A percentile compares a stretch with the other conserved stretches of the same genome.
Evolutionary conservation across 2,113 vertebrate species (phyloP).

Genomic region (Oxygymnocypris stewartii): DNA sequence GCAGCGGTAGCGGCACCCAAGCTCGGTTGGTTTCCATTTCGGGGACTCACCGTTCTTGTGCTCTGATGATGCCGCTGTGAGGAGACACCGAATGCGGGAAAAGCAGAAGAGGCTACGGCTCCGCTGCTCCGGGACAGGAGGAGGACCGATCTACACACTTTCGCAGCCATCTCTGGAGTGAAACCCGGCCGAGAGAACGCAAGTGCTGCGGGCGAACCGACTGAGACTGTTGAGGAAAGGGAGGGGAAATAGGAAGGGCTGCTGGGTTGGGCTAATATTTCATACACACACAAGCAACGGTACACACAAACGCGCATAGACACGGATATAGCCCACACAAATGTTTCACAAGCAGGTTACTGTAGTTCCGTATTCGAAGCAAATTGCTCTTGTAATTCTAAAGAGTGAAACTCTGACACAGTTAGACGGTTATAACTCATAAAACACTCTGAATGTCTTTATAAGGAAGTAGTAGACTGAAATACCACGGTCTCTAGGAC

Average conservation of each 20-base stretch:
- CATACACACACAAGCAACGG: constrained; percentile 63
- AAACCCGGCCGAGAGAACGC: constrained; percentile 71
- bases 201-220: constrained; percentile 78
- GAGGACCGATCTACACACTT: constrained; percentile 79
- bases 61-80: constrained; percentile 74
- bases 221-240: constrained; percentile 65
- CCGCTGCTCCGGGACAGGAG: constrained; percentile 79
- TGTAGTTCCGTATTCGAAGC: constrained; percentile 52
- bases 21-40: constrained; percentile 54
- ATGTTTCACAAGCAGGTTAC: constrained; percentile 57
- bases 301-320: constrained; percentile 63
- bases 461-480: background rate
- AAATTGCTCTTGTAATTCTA: background rate
- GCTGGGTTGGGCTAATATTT: constrained; percentile 71
- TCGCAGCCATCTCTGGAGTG: constrained; percentile 81
- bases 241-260: constrained; percentile 72
- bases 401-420: background rate
- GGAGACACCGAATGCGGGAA: constrained; percentile 74
- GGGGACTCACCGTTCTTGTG: constrained; percentile 78
- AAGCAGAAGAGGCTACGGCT: constrained; percentile 69
- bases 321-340: constrained; percentile 11
- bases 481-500: background rate
- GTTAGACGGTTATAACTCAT: background rate
- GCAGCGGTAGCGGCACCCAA: constrained; percentile 36
- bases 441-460: background rate